Base-by-base conservation (phyloP, 2,888 invertebrate species). In the Xestia c-nigrum region DNA sequence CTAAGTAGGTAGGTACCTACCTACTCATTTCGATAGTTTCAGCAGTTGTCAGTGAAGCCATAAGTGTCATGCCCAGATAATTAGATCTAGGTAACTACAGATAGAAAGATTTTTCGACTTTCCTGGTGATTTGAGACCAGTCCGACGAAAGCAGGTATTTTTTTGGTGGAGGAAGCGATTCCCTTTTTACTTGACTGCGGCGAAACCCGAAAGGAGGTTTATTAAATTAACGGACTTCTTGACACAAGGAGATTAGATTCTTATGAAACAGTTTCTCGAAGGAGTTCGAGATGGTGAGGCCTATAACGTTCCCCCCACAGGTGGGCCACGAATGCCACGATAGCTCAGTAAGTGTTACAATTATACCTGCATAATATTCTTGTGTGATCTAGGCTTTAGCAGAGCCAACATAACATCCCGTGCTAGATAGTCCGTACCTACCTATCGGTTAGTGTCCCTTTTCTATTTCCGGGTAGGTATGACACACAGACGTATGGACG, bases 361-460 rank as follows among this genome's bases (percentile, higher is more conserved):
- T 64, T 40, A 19, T 38, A 43, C 4, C 40, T 40, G 6, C 5
- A 6, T 38, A 24, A 6, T 38, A 24, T 24, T 61, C 16, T 64
- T 16, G 31, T 83, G 40, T 78, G 47, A 43, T 59, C 84, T 69
- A 69, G 38, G 47, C 31, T 50, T 84, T 19, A 50, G 6, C 14
- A 46, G 50, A 46, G 59, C 21, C 4, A 43, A 46, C 57, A 46
- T 43, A 46, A 19, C 31, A 66, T 73, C 69, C 80, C 61, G 76
- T 52, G 57, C 61, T 70, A 55, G n/a, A n/a, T n/a, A n/a, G 61
- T 47, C 57, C n/a, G 46, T 72, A 69, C 57, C 68, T 72, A 69
- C 57, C 68, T 74, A 83, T 83, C 85, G 78, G 83, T 78, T 83
- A 85, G 68, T 82, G 85, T 78, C 83, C 83, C 78, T 72, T 85